Percentiles rank a stretch among this genome's conserved stretches.
Evolutionary conservation across 2,113 vertebrate species (phyloP).

Genomic region (Athene cunicularia): DNA sequence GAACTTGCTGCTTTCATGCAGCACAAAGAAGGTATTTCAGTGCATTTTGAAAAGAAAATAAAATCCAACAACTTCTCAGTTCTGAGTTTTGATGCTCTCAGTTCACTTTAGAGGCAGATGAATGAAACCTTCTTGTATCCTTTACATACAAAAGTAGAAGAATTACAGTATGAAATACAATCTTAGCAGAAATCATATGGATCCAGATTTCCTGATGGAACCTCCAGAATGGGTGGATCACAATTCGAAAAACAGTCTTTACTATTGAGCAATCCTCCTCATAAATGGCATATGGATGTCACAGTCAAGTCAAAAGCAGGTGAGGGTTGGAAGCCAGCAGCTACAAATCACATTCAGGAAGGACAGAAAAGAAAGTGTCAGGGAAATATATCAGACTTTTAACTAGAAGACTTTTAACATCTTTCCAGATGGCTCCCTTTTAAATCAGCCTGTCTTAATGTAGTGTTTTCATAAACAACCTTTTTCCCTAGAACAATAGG

Average conservation of each 20-base stretch:
- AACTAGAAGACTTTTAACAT: background rate
- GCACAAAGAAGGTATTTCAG: background rate
- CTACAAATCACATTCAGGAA: background rate
- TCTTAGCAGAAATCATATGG: background rate
- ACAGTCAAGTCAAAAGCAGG: background rate
- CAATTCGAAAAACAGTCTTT: background rate
- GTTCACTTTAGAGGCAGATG: background rate
- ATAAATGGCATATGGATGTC: background rate
- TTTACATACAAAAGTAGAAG: background rate
- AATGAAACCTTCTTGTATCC: background rate
- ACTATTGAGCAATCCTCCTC: background rate
- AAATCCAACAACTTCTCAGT: background rate
- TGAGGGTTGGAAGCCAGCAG: background rate
- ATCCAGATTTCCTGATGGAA: background rate
- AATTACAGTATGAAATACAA: background rate
- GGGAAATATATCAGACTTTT: background rate
- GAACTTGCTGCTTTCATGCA: background rate
- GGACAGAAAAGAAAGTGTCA: background rate
- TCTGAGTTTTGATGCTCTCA: background rate
- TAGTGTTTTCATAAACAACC: background rate
- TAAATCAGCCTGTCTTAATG: background rate
- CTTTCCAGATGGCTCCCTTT: background rate
- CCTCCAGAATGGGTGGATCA: fast-evolving
- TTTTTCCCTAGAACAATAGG: background rate
- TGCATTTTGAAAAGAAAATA: background rate